phyloP scores from a whole-genome alignment of 2,797 vertebrate genomes.

The Artibeus lituratus region DNA sequence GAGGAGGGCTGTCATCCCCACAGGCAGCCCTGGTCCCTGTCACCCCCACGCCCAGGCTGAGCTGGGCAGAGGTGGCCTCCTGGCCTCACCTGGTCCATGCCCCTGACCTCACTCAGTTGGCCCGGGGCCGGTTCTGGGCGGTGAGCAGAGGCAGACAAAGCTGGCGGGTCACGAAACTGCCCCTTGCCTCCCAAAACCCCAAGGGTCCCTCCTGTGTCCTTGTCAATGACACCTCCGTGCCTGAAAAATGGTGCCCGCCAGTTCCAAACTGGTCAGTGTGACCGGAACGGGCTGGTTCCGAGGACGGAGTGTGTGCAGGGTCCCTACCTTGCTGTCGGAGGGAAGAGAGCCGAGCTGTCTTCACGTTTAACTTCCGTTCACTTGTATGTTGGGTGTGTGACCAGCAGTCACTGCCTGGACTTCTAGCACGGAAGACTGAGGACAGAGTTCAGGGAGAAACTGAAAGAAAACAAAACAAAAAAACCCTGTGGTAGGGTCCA shows the following conservation, averaged over 20 bases:
- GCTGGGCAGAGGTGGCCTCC: background rate
- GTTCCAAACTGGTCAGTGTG: background rate
- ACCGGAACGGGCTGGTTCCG: background rate
- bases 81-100: fast-evolving
- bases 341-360: background rate
- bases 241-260: background rate
- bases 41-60: background rate
- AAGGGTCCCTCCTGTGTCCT: background rate
- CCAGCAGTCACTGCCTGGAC: background rate
- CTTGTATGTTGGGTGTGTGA: background rate
- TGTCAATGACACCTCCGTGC: background rate
- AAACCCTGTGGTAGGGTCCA: slow-evolving; percentile 12
- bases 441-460: background rate
- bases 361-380: background rate
- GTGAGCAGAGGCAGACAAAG: background rate
- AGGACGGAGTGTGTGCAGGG: background rate
- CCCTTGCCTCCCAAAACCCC: background rate
- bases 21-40: background rate
- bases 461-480: background rate
- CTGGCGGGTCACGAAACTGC: background rate
- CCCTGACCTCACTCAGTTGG: background rate
- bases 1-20: background rate
- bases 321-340: background rate
- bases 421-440: background rate
- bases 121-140: background rate